Evolutionary conservation across 2,113 vertebrate genomes (phyloP).

Genomic region (Pseudonaja textilis): DNA sequence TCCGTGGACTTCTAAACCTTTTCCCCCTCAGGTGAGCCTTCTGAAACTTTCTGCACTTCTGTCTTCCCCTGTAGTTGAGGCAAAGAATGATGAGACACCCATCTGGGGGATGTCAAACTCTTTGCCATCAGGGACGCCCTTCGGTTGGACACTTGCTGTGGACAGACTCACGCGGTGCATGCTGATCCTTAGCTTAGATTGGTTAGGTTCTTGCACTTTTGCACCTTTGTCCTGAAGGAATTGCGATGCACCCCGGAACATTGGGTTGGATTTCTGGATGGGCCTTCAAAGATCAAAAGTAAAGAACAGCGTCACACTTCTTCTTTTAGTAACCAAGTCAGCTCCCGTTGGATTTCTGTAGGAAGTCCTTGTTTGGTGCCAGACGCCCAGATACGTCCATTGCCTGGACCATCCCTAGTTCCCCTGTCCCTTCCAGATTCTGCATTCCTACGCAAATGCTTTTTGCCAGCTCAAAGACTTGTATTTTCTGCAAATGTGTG

Average conservation of each 20-base stretch:
- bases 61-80: constrained; percentile 62
- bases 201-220: not conserved
- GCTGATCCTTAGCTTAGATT: not conserved
- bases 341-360: not conserved
- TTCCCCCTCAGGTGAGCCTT: constrained; percentile 90
- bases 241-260: not conserved
- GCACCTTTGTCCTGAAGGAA: not conserved
- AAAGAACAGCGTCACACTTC: not conserved
- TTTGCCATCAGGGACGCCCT: not conserved
- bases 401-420: not conserved
- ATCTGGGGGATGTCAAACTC: not conserved
- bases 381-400: not conserved
- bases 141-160: not conserved
- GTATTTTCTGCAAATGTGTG: constrained; percentile 1
- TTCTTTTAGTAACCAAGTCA: not conserved
- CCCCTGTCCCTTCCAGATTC: constrained; percentile 21
- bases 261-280: not conserved
- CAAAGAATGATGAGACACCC: constrained; percentile 43
- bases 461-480: not conserved
- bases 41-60: constrained; percentile 71
- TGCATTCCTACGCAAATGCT: not conserved
- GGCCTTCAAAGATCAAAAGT: not conserved
- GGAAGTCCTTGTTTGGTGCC: not conserved
- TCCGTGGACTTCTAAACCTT: constrained; percentile 94
- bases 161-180: not conserved